Base-by-base conservation (phyloP, 1,140 invertebrate genomes). In the Doryteuthis pealeii region DNA sequence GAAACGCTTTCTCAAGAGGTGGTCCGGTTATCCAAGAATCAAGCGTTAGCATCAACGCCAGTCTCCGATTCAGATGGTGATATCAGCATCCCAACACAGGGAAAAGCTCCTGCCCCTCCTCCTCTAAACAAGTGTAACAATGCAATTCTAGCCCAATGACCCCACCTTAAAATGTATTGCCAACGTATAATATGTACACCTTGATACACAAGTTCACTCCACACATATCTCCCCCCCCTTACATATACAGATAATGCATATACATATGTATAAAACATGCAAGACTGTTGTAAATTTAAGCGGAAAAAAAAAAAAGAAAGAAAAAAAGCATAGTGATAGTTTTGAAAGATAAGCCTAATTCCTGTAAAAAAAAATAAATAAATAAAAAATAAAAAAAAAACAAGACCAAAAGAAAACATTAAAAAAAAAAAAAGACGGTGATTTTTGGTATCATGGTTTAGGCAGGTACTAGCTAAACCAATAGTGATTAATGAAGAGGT, bases 1-100 rank as follows among this genome's bases (percentile, higher is more conserved):
- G 87, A 89, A 65, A 79, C 80, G 32, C 82, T 89, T 77, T 89
- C 88, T 22, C 79, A 87, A 68, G 86, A 89, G 79, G 79, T 89
- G 10, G 85, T 87, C 2, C 75, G 85, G 40, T 76, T 88, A 12
- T 84, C 82, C 73, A 83, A 83, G 62, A 15, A 79, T 10, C 74
- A 77, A 33, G 66, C 76, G 2, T 6, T 31, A 30, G 30, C 26
- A 62, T 35, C 32, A 14, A 10, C 54, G 18, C 54, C 54, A 28
- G 18, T 28, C 10, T n/a, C 54, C 6, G 54, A 62, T 62, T 62
- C 26, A 28, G 54, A 28, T 62, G 54, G 54, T 62, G 54, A 62
- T 1, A 28, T 28, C 54, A 62, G 54, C 26, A 2, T 62, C 18
- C 54, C 54, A 6, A 22, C 26, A 22, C 35, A 40, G 35, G 35